Percentiles rank a stretch among this genome's conserved stretches.
These are phyloP conservation scores for Epicampocera succincta DNA, from an alignment of 2,888 invertebrate genomes.

Conservation along the genomic window DNA sequence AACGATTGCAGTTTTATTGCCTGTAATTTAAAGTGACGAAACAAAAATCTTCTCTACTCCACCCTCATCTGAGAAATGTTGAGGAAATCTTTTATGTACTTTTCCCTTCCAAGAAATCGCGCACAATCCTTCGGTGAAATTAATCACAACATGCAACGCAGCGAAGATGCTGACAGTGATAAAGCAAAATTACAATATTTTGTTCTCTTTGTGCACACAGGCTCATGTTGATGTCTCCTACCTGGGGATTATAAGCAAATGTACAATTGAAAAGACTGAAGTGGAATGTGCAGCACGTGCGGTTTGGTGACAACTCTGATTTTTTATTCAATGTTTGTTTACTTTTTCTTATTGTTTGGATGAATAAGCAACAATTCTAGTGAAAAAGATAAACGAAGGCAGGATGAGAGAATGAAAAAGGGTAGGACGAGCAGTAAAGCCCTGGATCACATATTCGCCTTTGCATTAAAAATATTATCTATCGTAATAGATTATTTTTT, in stretches of 20 bases:
- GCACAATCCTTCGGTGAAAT: conserved; percentile 1
- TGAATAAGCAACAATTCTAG: conserved; percentile 32
- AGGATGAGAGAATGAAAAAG: not conserved
- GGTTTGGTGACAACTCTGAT: conserved; percentile 36
- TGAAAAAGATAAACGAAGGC: conserved; percentile 1
- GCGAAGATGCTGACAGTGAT: conserved; percentile 67
- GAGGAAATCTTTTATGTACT: conserved; percentile 24
- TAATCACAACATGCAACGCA: conserved; percentile 12
- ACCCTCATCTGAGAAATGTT: conserved; percentile 34
- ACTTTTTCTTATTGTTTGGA: conserved; percentile 12
- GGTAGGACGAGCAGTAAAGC: not conserved
- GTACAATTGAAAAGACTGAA: conserved; percentile 34
- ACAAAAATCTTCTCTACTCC: not conserved
- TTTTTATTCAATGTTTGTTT: conserved; percentile 31
- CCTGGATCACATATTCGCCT: not conserved
- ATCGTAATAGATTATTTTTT: too few relatives aligned
- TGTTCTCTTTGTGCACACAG: not conserved
- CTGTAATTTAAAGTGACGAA: not conserved
- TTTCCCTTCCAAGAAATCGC: conserved; percentile 37
- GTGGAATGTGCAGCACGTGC: conserved; percentile 48
- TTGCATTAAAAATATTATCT: not conserved
- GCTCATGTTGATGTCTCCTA: conserved; percentile 38
- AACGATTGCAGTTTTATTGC: conserved; percentile 27
- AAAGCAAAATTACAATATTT: conserved; percentile 63
- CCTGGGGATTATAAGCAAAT: conserved; percentile 44